These are phyloP conservation scores for Peribatodes rhomboidaria DNA, from an alignment of 2,888 invertebrate species.

Conservation along the genomic window DNA sequence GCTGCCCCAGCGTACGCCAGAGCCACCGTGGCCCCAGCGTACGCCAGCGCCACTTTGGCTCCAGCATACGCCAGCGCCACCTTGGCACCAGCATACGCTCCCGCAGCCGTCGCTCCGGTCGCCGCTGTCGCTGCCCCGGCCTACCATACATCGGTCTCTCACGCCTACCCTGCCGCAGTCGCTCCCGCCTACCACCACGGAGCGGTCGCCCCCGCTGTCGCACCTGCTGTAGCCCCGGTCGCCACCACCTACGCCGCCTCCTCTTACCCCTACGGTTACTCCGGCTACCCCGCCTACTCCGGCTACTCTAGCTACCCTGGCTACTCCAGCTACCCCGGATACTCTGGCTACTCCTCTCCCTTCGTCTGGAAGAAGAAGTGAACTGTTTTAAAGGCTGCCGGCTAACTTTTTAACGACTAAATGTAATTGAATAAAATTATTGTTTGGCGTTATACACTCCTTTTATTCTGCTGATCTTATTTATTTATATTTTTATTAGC, in stretches of 20 bases:
- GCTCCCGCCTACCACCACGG: constrained; percentile 15
- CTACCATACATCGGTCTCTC: background rate
- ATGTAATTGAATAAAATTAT: constrained; percentile 28
- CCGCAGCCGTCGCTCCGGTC: background rate
- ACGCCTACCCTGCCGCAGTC: constrained; percentile 28
- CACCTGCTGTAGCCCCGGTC: constrained; percentile 25
- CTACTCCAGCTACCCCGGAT: constrained; percentile 37
- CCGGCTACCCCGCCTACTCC: constrained; percentile 27
- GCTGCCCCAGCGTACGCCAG: background rate
- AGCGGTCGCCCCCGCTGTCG: constrained; percentile 17
- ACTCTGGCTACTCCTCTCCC: constrained; percentile 25
- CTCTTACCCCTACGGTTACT: constrained; percentile 18
- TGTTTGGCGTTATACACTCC: background rate
- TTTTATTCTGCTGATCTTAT: background rate
- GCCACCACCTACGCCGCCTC: background rate
- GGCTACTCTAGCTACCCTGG: constrained; percentile 30
- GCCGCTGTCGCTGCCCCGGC: constrained; percentile 2
- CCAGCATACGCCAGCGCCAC: background rate
- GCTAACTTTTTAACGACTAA: constrained; percentile 10
- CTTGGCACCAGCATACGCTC: background rate
- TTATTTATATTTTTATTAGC: too few relatives aligned
- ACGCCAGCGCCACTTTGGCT: background rate
- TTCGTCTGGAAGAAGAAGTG: constrained; percentile 37
- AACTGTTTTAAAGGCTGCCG: constrained; percentile 3
- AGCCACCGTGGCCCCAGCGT: constrained; percentile 5